A percentile compares a stretch with the other conserved stretches of the same genome.
Conservation (phyloP, 2,888 invertebrate genomes). For the Bugulina stolonifera region DNA sequence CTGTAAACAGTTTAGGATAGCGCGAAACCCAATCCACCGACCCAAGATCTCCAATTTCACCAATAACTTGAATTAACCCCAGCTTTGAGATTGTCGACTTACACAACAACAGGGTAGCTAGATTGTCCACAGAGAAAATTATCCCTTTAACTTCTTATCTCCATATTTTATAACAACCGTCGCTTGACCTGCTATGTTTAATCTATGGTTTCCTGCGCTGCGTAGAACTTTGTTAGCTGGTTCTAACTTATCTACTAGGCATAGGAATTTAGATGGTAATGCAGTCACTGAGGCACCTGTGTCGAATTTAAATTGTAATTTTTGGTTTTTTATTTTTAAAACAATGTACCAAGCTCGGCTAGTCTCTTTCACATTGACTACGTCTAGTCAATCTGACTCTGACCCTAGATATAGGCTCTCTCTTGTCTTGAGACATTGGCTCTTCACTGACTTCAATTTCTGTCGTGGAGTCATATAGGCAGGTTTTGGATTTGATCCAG, state of each 20-base stretch:
- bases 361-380: not conserved
- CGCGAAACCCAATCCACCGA: too few species aligned
- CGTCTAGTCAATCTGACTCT: slow-evolving; percentile 10
- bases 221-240: not conserved
- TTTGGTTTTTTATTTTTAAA: not conserved
- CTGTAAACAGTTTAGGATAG: too few species aligned
- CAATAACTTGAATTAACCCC: not conserved
- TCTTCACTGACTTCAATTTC: too few species aligned
- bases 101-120: not conserved
- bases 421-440: too few species aligned
- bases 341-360: not conserved
- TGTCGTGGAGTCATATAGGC: too few species aligned
- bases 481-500: too few species aligned
- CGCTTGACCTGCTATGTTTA: not conserved
- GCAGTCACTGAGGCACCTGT: not conserved
- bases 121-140: not conserved
- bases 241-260: not conserved
- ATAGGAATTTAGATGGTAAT: not conserved
- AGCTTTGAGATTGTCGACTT: not conserved
- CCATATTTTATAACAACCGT: not conserved
- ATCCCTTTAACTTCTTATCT: not conserved
- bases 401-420: too few species aligned
- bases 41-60: too few species aligned
- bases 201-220: not conserved
- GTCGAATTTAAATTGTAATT: not conserved